These are phyloP conservation scores for Chaetura pelagica DNA, from an alignment of 2,113 vertebrate species.

Conservation along the genomic window DNA sequence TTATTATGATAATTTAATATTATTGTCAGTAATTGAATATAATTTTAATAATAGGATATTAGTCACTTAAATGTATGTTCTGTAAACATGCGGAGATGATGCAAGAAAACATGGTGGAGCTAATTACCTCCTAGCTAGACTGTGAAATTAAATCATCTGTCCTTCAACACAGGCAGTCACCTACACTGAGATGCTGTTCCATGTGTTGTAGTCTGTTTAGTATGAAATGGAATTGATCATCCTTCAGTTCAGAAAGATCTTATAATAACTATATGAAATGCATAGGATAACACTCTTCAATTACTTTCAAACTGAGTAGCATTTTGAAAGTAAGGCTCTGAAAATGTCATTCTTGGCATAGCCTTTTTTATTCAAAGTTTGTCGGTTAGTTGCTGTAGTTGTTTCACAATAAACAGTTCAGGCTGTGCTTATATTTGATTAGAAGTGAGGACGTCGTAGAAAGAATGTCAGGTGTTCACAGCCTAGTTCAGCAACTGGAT, in stretches of 20 bases:
- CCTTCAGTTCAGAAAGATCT: background rate
- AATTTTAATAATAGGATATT: background rate
- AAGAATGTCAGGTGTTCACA: background rate
- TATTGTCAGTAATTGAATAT: background rate
- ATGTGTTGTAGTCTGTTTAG: background rate
- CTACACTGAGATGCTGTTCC: background rate
- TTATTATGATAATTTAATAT: background rate
- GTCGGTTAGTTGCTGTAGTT: background rate
- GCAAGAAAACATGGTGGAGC: background rate
- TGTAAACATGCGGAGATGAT: background rate
- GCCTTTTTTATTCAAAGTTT: background rate
- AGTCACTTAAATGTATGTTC: background rate
- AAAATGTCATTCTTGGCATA: background rate
- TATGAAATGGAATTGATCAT: background rate
- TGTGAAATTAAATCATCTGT: background rate
- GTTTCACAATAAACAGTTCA: background rate
- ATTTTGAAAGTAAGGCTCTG: background rate
- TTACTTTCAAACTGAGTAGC: background rate
- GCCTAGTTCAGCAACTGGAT: background rate
- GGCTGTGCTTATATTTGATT: background rate
- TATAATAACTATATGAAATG: background rate
- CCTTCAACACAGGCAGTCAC: background rate
- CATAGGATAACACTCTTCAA: background rate
- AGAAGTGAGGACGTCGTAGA: background rate
- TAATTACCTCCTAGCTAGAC: background rate